Percentiles rank a stretch among this genome's conserved stretches.
phyloP scores from a whole-genome alignment of 2,888 invertebrate genomes.

The Luffia ferchaultella region DNA sequence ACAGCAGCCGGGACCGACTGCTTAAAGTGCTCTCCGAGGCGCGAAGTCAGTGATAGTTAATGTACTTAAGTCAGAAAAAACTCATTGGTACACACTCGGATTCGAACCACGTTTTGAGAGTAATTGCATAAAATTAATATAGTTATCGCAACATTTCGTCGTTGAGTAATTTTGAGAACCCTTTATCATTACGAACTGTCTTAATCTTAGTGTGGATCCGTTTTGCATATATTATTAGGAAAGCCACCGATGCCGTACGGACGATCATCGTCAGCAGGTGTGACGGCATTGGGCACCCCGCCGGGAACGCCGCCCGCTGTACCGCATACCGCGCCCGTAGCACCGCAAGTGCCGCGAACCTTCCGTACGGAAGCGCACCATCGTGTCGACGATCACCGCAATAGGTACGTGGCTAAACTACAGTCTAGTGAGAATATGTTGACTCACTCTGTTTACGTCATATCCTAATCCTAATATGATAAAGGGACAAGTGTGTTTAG shows the following conservation, averaged over 20 bases:
- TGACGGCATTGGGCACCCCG: slow-evolving; percentile 43
- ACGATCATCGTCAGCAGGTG: slow-evolving; percentile 67
- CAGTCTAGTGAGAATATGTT: background rate
- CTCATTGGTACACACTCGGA: too few species aligned
- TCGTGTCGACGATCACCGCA: slow-evolving; percentile 49
- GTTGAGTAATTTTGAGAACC: too few species aligned
- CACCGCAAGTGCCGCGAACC: slow-evolving; percentile 27
- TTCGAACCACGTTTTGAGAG: too few species aligned
- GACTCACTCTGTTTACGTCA: background rate
- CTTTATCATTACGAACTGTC: too few species aligned
- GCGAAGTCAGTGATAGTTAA: too few species aligned
- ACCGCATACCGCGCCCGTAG: slow-evolving; percentile 24
- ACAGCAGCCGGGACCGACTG: too few species aligned
- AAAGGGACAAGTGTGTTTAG: background rate
- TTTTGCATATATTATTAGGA: slow-evolving; percentile 24
- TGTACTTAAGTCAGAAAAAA: too few species aligned
- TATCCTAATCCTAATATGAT: background rate
- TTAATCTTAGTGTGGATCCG: too few species aligned
- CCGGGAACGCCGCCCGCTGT: slow-evolving; percentile 43
- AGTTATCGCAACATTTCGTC: too few species aligned
- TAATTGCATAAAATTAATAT: too few species aligned
- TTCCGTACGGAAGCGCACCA: slow-evolving; percentile 62
- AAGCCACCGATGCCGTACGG: slow-evolving; percentile 76
- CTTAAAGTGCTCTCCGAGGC: too few species aligned
- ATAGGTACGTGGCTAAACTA: slow-evolving; percentile 16